Conservation (phyloP, 2,888 invertebrate genomes). For the Caenorhabditis virilis region DNA sequence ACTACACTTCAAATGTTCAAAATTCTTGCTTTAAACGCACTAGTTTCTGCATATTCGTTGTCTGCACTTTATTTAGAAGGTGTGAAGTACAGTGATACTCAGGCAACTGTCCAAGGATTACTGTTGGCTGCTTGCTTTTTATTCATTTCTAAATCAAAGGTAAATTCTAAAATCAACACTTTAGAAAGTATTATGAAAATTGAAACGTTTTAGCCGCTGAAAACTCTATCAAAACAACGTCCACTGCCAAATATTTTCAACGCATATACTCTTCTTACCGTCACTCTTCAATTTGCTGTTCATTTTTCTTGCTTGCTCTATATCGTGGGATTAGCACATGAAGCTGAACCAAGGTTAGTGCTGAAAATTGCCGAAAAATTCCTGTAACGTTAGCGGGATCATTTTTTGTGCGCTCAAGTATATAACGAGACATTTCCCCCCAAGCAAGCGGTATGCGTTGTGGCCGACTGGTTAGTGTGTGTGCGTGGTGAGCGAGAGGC, state of each 20-base stretch:
- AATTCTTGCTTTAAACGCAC: constrained; percentile 94
- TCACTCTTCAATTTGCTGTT: constrained; percentile 88
- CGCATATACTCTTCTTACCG: constrained; percentile 91
- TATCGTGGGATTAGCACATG: constrained; percentile 75
- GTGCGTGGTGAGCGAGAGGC: background rate
- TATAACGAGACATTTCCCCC: background rate
- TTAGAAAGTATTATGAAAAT: background rate
- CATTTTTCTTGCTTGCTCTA: constrained; percentile 90
- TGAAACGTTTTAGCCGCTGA: constrained; percentile 78
- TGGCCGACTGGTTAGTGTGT: constrained; percentile 28
- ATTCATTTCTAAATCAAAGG: constrained; percentile 96
- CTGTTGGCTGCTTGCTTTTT: constrained; percentile 94
- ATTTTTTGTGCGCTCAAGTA: background rate
- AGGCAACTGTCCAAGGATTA: constrained; percentile 94
- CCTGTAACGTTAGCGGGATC: background rate
- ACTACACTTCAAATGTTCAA: constrained; percentile 99
- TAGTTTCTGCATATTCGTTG: constrained; percentile 93
- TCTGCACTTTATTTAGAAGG: constrained; percentile 97
- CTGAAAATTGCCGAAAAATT: constrained; percentile 1
- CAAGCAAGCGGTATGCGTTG: background rate
- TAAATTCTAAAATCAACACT: constrained; percentile 68
- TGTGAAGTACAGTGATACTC: constrained; percentile 86
- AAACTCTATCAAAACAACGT: constrained; percentile 86
- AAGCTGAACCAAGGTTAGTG: constrained; percentile 53
- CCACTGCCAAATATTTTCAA: constrained; percentile 99